phyloP scores from a whole-genome alignment of 2,113 vertebrate species.

The Tupaia chinensis region DNA sequence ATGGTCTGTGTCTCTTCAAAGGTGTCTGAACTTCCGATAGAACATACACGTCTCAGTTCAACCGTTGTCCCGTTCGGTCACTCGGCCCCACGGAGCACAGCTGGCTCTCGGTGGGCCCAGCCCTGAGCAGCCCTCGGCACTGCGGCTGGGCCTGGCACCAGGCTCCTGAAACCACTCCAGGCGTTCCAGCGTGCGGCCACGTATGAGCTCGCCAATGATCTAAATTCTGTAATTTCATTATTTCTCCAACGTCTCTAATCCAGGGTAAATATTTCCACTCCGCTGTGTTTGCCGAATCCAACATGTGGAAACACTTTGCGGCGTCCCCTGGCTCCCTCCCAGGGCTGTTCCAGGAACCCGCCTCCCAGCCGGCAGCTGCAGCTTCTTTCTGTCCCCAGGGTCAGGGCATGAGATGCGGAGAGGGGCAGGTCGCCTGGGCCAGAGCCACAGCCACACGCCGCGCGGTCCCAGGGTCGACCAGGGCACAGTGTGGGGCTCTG shows the following conservation, averaged over 20 bases:
- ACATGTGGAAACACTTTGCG: background rate
- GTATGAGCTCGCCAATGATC: background rate
- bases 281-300: background rate
- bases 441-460: too few relatives aligned
- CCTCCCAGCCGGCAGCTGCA: background rate
- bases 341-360: background rate
- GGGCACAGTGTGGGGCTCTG: too few relatives aligned
- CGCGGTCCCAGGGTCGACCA: too few relatives aligned
- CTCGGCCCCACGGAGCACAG: background rate
- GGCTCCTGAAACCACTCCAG: background rate
- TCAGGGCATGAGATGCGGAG: too few relatives aligned
- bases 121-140: accelerated
- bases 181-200: accelerated
- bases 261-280: background rate
- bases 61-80: accelerated
- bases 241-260: background rate
- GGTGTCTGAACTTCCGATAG: too few relatives aligned
- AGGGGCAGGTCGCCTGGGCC: too few relatives aligned
- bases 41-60: accelerated
- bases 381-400: background rate
- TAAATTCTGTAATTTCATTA: background rate
- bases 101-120: background rate
- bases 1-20: accelerated
- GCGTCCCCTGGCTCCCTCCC: background rate
- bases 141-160: background rate